These are phyloP conservation scores for Ctenopoma kingsleyae DNA, from an alignment of 2,797 vertebrate species.

Conservation along the genomic window DNA sequence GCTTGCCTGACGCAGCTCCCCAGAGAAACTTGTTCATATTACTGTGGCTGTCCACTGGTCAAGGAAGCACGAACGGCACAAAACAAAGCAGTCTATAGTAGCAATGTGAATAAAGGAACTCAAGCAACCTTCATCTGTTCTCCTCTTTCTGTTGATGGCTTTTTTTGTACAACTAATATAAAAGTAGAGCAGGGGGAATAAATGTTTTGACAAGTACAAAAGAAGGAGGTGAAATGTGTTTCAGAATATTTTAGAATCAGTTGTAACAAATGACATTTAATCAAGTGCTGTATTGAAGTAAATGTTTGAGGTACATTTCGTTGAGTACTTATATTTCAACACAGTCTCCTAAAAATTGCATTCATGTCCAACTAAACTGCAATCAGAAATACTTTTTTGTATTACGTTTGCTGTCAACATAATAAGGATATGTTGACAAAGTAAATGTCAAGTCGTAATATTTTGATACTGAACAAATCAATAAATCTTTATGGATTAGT, in stretches of 20 bases:
- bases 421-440: no score
- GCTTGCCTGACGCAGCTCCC: slow-evolving; percentile 52
- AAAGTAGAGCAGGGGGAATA: slow-evolving; percentile 19
- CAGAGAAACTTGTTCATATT: slow-evolving; percentile 65
- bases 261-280: no score
- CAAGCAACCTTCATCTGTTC: slow-evolving; percentile 39
- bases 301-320: no score
- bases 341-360: no score
- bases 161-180: slow-evolving; percentile 30
- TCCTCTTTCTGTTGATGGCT: slow-evolving; percentile 23
- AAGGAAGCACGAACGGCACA: slow-evolving; percentile 64
- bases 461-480: no score
- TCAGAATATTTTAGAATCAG: not conserved
- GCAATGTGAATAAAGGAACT: slow-evolving; percentile 35
- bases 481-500: no score
- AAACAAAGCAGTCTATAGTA: slow-evolving; percentile 59
- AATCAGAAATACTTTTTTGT: no score
- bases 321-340: no score
- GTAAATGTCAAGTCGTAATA: no score
- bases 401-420: no score
- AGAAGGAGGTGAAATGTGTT: slow-evolving; percentile 16
- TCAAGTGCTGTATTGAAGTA: no score
- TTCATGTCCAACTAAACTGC: no score
- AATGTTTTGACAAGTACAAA: slow-evolving; percentile 27
- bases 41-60: slow-evolving; percentile 67